These are phyloP conservation scores for Megaptera novaeangliae DNA, from an alignment of 2,113 vertebrate genomes.

Conservation along the genomic window DNA sequence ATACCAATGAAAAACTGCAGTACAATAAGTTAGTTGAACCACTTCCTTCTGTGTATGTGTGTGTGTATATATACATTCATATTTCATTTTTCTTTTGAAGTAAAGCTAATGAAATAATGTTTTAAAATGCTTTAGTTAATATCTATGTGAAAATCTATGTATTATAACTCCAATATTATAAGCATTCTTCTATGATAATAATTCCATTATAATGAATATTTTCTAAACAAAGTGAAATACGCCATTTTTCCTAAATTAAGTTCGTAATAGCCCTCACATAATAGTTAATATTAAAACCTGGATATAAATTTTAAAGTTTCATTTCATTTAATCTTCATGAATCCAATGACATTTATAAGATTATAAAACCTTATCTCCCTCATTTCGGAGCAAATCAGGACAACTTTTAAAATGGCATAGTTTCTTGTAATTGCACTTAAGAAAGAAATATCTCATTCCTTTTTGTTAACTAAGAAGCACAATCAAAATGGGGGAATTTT, in stretches of 20 bases:
- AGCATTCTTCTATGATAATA: not conserved
- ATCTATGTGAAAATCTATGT: not conserved
- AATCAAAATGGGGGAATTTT: not conserved
- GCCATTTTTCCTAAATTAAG: not conserved
- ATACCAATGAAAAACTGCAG: not conserved
- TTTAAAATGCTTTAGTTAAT: not conserved
- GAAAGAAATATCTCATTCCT: not conserved
- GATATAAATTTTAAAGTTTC: not conserved
- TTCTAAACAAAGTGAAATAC: not conserved
- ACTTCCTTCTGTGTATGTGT: not conserved
- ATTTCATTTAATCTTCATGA: not conserved
- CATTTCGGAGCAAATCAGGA: not conserved
- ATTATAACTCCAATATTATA: not conserved
- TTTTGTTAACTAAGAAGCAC: not conserved
- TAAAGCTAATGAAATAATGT: not conserved
- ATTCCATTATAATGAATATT: not conserved
- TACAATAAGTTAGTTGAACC: not conserved
- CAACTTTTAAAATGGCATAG: not conserved
- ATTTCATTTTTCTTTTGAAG: not conserved
- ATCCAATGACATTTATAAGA: not conserved
- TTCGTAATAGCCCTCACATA: not conserved
- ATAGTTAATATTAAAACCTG: not conserved
- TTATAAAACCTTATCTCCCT: not conserved
- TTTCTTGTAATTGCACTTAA: not conserved
- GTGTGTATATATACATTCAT: not conserved